A percentile compares a stretch with the other conserved stretches of the same genome.
Conservation (phyloP, 2,113 vertebrate species). For the sheep (Ovis aries) region ARS-UI_Ramb_v3.0 NC_056055.1:97655001-97655500, state of each 20-base stretch:
- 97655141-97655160: not conserved
- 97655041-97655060: not conserved
- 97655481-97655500: not conserved
- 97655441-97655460: not conserved
- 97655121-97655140: not conserved
- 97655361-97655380: not conserved
- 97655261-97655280: not conserved
- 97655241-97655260: not conserved
- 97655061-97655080: not conserved
- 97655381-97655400: not conserved
- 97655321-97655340: not conserved
- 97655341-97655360: not conserved
- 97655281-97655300: not conserved
- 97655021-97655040: not conserved
- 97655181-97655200: not conserved
- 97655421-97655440: not conserved
- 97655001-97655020: not conserved
- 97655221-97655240: not conserved
- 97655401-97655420: not conserved
- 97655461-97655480: not conserved
- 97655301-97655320: not conserved
- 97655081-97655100: not conserved
- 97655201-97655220: not conserved
- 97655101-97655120: not conserved
- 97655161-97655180: not conserved